phyloP scores from a whole-genome alignment of 2,888 invertebrate species.

The Rapana venosa region DNA sequence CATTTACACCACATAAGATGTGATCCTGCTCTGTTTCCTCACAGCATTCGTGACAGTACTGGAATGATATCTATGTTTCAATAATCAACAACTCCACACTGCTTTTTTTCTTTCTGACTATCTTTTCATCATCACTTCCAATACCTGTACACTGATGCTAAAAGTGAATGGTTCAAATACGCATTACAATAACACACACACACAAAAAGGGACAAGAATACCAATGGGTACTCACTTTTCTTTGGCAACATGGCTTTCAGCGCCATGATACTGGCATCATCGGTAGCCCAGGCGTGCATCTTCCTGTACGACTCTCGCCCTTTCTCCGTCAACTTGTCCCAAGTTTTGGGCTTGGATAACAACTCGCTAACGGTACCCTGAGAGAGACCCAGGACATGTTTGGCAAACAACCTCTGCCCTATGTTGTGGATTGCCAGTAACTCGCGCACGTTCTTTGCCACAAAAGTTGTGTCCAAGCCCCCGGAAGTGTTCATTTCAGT shows the following conservation, averaged over 20 bases:
- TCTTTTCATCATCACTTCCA: too few species aligned
- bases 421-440: slow-evolving; percentile 97
- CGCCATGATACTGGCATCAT: slow-evolving; percentile 96
- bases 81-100: too few species aligned
- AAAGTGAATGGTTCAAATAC: too few species aligned
- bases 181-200: too few species aligned
- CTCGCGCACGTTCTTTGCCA: slow-evolving; percentile 94
- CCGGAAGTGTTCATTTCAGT: slow-evolving; percentile 79
- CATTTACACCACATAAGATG: too few species aligned
- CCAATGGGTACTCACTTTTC: slow-evolving; percentile 70
- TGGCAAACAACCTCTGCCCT: slow-evolving; percentile 98
- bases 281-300: slow-evolving; percentile 99
- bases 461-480: slow-evolving; percentile 92
- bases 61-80: too few species aligned
- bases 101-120: too few species aligned
- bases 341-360: slow-evolving; percentile 98
- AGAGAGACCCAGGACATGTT: slow-evolving; percentile 94
- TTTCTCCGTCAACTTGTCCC: slow-evolving; percentile 99
- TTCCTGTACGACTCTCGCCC: slow-evolving; percentile 99
- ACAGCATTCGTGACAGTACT: too few species aligned
- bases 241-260: slow-evolving; percentile 94
- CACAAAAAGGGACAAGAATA: not conserved
- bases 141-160: too few species aligned
- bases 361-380: slow-evolving; percentile 99
- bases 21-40: too few species aligned